Base-by-base conservation (phyloP, 2,797 vertebrate species). In the Eptatretus atami region DNA sequence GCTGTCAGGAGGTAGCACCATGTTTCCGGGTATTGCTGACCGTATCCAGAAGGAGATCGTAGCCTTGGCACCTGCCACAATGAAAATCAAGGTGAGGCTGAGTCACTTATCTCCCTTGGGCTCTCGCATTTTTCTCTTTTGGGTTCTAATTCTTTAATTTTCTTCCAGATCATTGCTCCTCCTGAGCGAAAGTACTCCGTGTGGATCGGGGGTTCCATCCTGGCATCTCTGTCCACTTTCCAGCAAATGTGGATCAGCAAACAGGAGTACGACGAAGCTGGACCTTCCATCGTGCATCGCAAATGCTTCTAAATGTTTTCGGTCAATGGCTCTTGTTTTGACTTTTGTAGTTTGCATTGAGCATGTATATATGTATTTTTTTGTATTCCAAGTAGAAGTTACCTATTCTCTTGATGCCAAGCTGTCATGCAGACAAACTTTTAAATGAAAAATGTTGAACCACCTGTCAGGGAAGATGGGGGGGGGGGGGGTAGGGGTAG, bases 201-300 rank as follows among this genome's bases (percentile, higher is more conserved):
- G 75, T 98, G 90, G 90, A 98, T 98, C 69, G 90, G 90, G 69
- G 90, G 90, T 78, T 98, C 90, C 65, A 98, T 98, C 79, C 77
- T 98, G 83, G 90, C 90, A 75, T 98, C 90, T 73, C 83, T 98
- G 80, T 98, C 90, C 79, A 94, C 90, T 79, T 98, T 98, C 86
- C 90, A 98, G 78, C 88, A 95, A 80, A 98, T 98, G 88, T 98
- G 90, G 90, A 98, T 98, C 81, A 93, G 80, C 76, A 98, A 98
- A 77, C 90, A 98, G 79, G 90, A 98, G 68, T 98, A 98, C 25
- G 90, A 95, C 65, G 90, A 98, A 79, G 84, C 90, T 1, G 90
- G 90, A 68, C 90, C 90, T 72, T 87, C 83, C 78, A 98, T 98
- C 72, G 90, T 98, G 75, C 90, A 98, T 81, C 88, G 88, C 75